phyloP scores from a whole-genome alignment of 1,140 invertebrate species.

The Grapholita molesta region DNA sequence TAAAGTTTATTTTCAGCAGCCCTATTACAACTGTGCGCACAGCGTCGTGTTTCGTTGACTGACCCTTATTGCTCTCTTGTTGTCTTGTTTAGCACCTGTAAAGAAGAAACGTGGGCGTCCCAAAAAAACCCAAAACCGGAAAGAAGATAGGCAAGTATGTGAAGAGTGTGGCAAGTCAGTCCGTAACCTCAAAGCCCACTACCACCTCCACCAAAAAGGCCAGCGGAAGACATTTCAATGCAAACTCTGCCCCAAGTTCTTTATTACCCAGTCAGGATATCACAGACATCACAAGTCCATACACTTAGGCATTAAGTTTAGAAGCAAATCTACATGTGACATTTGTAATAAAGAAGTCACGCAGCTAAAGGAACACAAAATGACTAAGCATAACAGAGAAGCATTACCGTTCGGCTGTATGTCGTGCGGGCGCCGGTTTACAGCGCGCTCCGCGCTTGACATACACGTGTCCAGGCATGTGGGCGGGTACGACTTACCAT shows the following conservation, averaged over 20 bases:
- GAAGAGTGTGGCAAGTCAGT: conserved; percentile 60
- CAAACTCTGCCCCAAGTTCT: conserved; percentile 51
- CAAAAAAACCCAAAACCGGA: conserved; percentile 29
- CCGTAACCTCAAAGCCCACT: conserved; percentile 45
- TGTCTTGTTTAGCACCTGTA: background rate
- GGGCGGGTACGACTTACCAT: conserved; percentile 19
- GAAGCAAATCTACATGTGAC: conserved; percentile 46
- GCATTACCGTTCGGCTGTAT: conserved; percentile 26
- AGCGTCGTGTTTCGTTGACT: no score
- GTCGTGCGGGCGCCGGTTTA: conserved; percentile 24
- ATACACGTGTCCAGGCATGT: background rate
- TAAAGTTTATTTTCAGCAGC: background rate
- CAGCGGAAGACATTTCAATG: conserved; percentile 42
- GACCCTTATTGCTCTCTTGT: background rate
- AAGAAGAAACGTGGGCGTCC: conserved; percentile 11
- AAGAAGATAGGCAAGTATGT: conserved; percentile 38
- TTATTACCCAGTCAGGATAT: conserved; percentile 34
- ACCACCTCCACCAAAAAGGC: conserved; percentile 26
- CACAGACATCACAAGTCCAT: conserved; percentile 49
- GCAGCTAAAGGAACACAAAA: background rate
- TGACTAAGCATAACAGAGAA: background rate
- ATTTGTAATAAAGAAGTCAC: conserved; percentile 52
- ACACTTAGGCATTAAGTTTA: conserved; percentile 48
- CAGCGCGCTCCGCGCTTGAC: background rate
- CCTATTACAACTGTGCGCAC: background rate